These are phyloP conservation scores for Polydrusus pterygomalis DNA, from an alignment of 2,888 invertebrate species.

Conservation along the genomic window DNA sequence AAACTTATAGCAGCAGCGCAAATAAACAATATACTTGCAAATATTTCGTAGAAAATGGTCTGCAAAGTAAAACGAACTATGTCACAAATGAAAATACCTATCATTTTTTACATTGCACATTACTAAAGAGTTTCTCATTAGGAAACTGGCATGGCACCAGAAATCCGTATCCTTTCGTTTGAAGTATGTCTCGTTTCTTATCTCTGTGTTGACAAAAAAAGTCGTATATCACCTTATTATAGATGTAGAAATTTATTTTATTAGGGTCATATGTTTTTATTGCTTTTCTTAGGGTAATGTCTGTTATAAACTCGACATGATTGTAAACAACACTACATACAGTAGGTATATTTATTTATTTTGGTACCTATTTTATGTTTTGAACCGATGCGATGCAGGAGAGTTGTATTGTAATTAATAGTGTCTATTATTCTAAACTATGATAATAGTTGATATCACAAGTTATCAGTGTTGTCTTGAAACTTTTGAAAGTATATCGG, in stretches of 20 bases:
- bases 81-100: slow-evolving; percentile 6
- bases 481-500: no score
- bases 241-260: slow-evolving; percentile 18
- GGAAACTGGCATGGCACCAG: slow-evolving; percentile 27
- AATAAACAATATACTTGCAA: neutral
- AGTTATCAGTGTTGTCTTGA: no score
- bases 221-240: slow-evolving; percentile 20
- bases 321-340: neutral
- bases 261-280: slow-evolving; percentile 21
- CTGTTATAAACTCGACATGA: neutral
- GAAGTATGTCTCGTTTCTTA: slow-evolving; percentile 19
- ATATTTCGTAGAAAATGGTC: slow-evolving; percentile 3
- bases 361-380: neutral
- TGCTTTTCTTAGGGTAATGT: neutral
- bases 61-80: neutral
- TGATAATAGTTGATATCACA: no score
- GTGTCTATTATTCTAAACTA: no score
- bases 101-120: slow-evolving; percentile 7
- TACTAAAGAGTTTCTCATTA: slow-evolving; percentile 5
- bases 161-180: slow-evolving; percentile 19
- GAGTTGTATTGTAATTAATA: no score
- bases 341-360: neutral
- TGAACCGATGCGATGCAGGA: neutral
- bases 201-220: slow-evolving; percentile 14
- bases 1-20: no score